Conservation (phyloP, 2,113 vertebrate genomes). For the Podocnemis expansa region DNA sequence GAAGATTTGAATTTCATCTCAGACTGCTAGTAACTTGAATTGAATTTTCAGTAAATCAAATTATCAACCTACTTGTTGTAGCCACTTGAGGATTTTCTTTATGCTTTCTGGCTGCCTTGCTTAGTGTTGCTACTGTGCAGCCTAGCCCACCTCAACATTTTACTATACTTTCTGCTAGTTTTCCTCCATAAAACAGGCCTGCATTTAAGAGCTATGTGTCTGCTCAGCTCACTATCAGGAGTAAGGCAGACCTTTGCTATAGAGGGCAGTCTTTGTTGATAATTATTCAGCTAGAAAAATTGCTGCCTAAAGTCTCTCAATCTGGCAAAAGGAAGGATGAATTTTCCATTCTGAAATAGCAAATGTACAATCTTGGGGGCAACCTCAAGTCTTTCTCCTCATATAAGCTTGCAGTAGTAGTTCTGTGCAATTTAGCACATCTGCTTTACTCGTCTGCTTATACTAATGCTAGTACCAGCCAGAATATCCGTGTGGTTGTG, state of each 20-base stretch:
- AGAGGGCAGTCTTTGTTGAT: no score
- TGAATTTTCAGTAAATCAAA: constrained; percentile 28
- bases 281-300: no score
- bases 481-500: background rate
- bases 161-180: background rate
- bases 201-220: background rate
- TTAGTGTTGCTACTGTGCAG: background rate
- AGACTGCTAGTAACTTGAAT: constrained; percentile 41
- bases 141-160: background rate
- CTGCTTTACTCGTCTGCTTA: background rate
- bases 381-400: background rate
- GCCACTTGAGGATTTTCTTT: constrained; percentile 14
- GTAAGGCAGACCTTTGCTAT: no score
- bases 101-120: constrained; percentile 6
- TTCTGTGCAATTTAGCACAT: constrained; percentile 14
- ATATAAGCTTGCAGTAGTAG: background rate
- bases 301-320: background rate
- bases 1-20: background rate
- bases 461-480: background rate
- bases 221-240: background rate
- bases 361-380: background rate
- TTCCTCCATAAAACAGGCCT: background rate
- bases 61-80: constrained; percentile 36
- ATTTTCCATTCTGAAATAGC: constrained; percentile 1
- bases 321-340: background rate